A percentile compares a stretch with the other conserved stretches of the same genome.
These are phyloP conservation scores for Tenthredo notha DNA, from an alignment of 2,888 invertebrate species.

Conservation along the genomic window DNA sequence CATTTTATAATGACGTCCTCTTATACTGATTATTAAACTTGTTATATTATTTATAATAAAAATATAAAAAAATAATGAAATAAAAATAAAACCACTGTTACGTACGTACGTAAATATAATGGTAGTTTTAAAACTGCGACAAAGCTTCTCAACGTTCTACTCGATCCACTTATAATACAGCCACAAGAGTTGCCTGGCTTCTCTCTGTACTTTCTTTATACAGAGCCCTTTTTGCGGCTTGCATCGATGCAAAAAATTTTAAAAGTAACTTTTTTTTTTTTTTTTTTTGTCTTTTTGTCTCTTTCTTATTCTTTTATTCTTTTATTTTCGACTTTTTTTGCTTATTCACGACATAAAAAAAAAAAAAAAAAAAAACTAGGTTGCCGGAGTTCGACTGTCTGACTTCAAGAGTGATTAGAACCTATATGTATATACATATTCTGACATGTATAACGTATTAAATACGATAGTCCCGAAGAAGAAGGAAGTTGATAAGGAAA, in stretches of 20 bases:
- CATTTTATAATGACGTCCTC: background rate
- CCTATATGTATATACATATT: background rate
- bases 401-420: background rate
- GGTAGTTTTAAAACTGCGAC: background rate
- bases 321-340: background rate
- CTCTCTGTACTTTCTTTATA: slow-evolving; percentile 8
- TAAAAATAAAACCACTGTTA: background rate
- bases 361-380: background rate
- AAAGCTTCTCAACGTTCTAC: slow-evolving; percentile 2
- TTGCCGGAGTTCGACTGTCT: background rate
- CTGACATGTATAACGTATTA: background rate
- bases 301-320: background rate
- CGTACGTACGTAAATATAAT: background rate
- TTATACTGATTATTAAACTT: no score
- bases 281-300: background rate
- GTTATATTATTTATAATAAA: background rate
- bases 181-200: slow-evolving; percentile 28
- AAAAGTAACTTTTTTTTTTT: background rate
- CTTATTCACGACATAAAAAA: background rate
- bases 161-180: slow-evolving; percentile 11
- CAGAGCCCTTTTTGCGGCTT: background rate
- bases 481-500: background rate
- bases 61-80: background rate
- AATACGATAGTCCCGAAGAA: background rate
- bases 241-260: background rate